Evolutionary conservation across 1,140 invertebrate genomes (phyloP).

Genomic region (Trialeurodes vaporariorum): DNA sequence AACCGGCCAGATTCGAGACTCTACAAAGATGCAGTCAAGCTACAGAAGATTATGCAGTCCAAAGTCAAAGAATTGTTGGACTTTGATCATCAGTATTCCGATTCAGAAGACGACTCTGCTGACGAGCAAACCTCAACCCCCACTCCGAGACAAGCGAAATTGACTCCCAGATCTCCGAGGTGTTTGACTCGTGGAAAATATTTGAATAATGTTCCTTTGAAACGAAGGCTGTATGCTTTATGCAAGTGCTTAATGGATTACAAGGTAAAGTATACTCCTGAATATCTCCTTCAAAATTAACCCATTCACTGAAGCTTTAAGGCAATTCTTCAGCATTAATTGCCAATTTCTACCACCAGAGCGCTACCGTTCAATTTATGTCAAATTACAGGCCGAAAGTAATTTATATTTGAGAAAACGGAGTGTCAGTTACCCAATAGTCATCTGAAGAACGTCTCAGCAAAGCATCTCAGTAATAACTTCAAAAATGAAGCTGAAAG

Average conservation of each 20-base stretch:
- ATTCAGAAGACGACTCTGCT: constrained; percentile 39
- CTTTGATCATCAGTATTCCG: constrained; percentile 44
- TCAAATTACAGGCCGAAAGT: no score
- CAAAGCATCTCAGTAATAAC: no score
- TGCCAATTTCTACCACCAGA: no score
- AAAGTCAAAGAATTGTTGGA: constrained; percentile 73
- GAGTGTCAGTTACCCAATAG: no score
- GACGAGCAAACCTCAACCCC: constrained; percentile 27
- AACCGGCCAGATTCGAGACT: constrained; percentile 77
- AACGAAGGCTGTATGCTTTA: constrained; percentile 58
- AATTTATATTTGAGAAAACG: no score
- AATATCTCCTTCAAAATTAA: no score
- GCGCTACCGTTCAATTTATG: no score
- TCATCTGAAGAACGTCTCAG: no score
- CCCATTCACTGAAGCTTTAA: no score
- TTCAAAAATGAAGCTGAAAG: no score
- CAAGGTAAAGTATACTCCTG: no score
- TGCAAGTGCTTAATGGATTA: constrained; percentile 66
- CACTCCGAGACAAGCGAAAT: constrained; percentile 37
- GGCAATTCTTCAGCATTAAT: no score
- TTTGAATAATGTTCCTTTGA: constrained; percentile 50
- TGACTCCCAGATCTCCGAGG: constrained; percentile 33
- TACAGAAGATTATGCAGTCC: constrained; percentile 72
- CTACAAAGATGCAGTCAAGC: constrained; percentile 69
- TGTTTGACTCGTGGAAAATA: constrained; percentile 42